Base-by-base conservation (phyloP, 2,888 invertebrate genomes). In the Phortica okadai region DNA sequence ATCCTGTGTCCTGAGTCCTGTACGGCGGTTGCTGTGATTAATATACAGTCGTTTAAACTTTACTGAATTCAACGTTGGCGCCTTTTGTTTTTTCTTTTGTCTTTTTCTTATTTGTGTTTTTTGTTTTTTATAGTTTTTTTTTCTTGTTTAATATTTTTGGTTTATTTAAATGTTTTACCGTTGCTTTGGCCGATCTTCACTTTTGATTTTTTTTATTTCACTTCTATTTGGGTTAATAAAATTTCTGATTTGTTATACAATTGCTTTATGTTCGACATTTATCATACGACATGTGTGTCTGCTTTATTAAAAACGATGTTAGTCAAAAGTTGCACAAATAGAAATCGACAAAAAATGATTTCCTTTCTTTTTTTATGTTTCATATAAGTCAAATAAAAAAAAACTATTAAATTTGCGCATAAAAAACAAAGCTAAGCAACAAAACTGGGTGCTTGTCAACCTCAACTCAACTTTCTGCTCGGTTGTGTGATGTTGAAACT, bases 11-110 rank as follows among this genome's bases (percentile, higher is more conserved):
- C 59, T 69, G 73, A 58, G 74, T 56, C 73, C 73, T 74, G 64
- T 70, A 42, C 66, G 44, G 11, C 45, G 74, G 42, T 62, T 54
- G 64, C 64, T 56, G 82, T 84, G 86, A 86, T 86, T 86, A 86
- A 86, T 86, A 87, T 84, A 77, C 88, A 82, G 85, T 84, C 88
- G 86, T 82, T 88, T 86, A 84, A 86, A 86, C 82, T 88, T 82
- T 81, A 86, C 62, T 85, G 7, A 42, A 59, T 42, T 69, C 56
- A 67, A 45, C 66, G 44, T 73, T 54, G 58, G 50, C 44, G 44
- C 16, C 42, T 25, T 25, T 66, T 56, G 72, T 74, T 41, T 76
- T 74, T 72, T 77, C 7, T 41, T 58, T 56, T 44, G 64, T 16
- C 45, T 64, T 74, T 74, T 67, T 21, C 44, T 54, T 64, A 45